Conservation (phyloP, 2,113 vertebrate species). For the Empidonax traillii region DNA sequence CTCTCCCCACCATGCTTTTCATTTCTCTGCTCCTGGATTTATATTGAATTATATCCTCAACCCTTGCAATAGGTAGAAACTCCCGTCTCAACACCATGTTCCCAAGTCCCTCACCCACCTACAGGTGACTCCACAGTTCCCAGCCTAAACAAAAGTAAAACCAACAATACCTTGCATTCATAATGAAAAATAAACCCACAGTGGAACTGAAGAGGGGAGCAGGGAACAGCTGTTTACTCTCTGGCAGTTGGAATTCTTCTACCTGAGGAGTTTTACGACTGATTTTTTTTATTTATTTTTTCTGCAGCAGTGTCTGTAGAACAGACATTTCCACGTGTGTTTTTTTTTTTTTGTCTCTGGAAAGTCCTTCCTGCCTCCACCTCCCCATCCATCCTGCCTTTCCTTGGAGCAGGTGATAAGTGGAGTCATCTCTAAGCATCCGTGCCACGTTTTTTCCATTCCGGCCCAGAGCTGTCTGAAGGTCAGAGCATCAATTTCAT, state of each 20-base stretch:
- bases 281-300: neutral
- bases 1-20: accelerated
- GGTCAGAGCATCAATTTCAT: constrained; percentile 14
- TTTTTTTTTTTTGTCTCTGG: neutral
- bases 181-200: neutral
- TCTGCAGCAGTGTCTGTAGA: neutral
- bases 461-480: constrained; percentile 37
- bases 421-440: neutral
- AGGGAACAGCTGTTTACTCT: neutral
- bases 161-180: accelerated
- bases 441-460: neutral
- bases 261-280: neutral
- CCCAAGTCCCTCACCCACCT: neutral
- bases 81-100: accelerated
- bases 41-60: neutral
- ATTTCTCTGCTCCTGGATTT: neutral
- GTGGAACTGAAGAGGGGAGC: neutral
- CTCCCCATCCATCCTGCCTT: neutral
- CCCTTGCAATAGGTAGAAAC: neutral
- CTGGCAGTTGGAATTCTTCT: neutral
- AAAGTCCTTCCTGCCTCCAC: neutral
- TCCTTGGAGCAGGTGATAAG: neutral
- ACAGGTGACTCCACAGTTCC: neutral
- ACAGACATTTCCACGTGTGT: neutral
- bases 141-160: neutral